These are phyloP conservation scores for Heloderma charlesbogerti DNA, from an alignment of 2,113 vertebrate species.

Conservation along the genomic window DNA sequence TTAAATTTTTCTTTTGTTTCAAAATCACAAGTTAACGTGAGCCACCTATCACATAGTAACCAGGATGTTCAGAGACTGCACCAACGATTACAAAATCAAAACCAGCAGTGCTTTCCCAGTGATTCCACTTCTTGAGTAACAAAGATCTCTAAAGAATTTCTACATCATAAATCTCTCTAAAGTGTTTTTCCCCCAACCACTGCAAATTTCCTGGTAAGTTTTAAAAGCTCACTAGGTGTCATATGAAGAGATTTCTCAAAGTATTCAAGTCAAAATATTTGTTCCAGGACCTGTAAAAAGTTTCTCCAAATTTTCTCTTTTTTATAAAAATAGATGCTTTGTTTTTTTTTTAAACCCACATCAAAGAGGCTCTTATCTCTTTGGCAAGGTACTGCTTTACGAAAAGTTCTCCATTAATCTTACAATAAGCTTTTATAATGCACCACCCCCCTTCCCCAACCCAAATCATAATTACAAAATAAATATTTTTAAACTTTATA, in stretches of 20 bases:
- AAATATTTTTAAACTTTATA: constrained; percentile 85
- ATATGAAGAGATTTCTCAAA: constrained; percentile 99
- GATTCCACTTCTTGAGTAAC: constrained; percentile 85
- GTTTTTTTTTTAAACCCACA: constrained; percentile 92
- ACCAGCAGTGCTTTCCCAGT: constrained; percentile 86
- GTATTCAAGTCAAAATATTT: constrained; percentile 99
- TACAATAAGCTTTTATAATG: constrained; percentile 95
- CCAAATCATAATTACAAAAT: constrained; percentile 87
- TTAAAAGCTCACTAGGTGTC: constrained; percentile 99
- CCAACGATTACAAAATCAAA: constrained; percentile 93
- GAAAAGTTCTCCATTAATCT: constrained; percentile 95
- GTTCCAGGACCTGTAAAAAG: constrained; percentile 99
- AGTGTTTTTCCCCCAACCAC: constrained; percentile 82
- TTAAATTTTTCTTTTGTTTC: constrained; percentile 82
- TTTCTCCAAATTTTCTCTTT: constrained; percentile 96
- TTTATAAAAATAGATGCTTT: constrained; percentile 99
- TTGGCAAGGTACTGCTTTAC: constrained; percentile 99
- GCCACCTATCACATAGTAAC: constrained; percentile 84
- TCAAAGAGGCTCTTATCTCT: constrained; percentile 99
- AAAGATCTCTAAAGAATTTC: constrained; percentile 94
- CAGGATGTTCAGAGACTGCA: constrained; percentile 84
- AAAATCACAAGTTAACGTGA: constrained; percentile 89
- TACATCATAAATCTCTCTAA: constrained; percentile 92
- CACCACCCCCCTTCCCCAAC: constrained; percentile 89
- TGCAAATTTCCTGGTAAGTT: constrained; percentile 97